phyloP scores from a whole-genome alignment of 2,113 vertebrate genomes.

The Athene cunicularia region DNA sequence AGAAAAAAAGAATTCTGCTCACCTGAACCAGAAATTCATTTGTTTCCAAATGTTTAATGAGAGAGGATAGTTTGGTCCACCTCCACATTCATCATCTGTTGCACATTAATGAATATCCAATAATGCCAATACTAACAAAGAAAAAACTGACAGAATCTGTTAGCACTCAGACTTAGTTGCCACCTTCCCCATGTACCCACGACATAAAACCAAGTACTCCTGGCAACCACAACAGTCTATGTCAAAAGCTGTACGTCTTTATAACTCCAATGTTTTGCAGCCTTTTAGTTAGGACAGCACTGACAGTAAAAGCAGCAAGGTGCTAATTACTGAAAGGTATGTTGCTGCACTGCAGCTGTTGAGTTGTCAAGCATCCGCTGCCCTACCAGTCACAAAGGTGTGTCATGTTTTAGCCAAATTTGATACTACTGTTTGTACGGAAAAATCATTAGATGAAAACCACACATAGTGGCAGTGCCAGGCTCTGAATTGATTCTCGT shows the following conservation, averaged over 20 bases:
- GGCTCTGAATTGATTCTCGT: background rate
- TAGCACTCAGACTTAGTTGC: background rate
- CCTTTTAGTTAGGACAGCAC: background rate
- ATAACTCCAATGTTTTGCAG: background rate
- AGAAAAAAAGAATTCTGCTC: background rate
- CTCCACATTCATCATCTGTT: constrained; percentile 21
- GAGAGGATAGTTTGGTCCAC: background rate
- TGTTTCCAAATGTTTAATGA: constrained; percentile 34
- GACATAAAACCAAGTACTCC: background rate
- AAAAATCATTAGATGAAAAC: background rate
- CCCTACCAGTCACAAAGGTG: background rate
- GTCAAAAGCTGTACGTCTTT: background rate
- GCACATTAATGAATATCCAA: constrained; percentile 37
- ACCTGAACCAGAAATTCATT: constrained; percentile 13
- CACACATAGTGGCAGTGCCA: background rate
- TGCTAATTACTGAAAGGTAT: background rate
- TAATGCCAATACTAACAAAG: background rate
- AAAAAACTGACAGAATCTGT: background rate
- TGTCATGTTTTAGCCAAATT: background rate
- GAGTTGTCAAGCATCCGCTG: background rate
- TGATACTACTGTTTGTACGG: background rate
- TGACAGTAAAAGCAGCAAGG: background rate
- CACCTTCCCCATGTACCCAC: background rate
- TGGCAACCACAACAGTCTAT: background rate
- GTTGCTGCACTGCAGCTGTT: background rate